Evolutionary conservation across 2,113 vertebrate species (phyloP), one percentile per base, ranked within the genome.

Genomic region (Nycticorax nycticorax): DNA sequence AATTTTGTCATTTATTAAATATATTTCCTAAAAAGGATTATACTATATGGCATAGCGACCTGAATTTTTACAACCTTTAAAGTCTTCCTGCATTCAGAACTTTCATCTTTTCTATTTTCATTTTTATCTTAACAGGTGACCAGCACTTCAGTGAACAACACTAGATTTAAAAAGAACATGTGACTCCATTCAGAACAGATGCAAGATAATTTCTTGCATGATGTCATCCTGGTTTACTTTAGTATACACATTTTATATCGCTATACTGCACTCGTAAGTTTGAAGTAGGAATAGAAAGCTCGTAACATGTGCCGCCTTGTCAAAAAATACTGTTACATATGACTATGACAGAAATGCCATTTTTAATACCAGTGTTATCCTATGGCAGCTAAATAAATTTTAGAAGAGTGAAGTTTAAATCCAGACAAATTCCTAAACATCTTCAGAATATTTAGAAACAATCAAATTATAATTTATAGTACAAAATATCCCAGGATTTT

Each of bases 231-330:
- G 1, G 23, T 30, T 80, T 39, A 80, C 32, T 4, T 73, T 7
- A 52, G 11, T 11, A 85, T 52, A 35, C 8, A 24, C 3, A 43
- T 64, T 76, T 68, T 55, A 11, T 43, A 43, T 33, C 76, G 50
- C 10, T 68, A 33, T 39, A 33, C 0, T 57, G 9, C 17, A 73
- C 12, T 56, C 20, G 2, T 5, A 53, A 53, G 1, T 60, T n/a
- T 5, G 1, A 89, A 89, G 47, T 6, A 71, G 9, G 11, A 77
- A 5, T 10, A 66, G 9, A 81, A 88, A 55, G 28, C 26, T 75
- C 0, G 0, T 39, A 73, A 39, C 18, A 57, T 3, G 10, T 18
- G 7, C 5, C 5, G 41, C 59, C n/a, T 59, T 11, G 73, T 76
- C 48, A 39, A 85, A 92, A 93, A 32, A 45, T 28, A 37, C 1